A percentile compares a stretch with the other conserved stretches of the same genome.
Conservation (phyloP, 2,888 invertebrate species). For the Lasius platythorax region DNA sequence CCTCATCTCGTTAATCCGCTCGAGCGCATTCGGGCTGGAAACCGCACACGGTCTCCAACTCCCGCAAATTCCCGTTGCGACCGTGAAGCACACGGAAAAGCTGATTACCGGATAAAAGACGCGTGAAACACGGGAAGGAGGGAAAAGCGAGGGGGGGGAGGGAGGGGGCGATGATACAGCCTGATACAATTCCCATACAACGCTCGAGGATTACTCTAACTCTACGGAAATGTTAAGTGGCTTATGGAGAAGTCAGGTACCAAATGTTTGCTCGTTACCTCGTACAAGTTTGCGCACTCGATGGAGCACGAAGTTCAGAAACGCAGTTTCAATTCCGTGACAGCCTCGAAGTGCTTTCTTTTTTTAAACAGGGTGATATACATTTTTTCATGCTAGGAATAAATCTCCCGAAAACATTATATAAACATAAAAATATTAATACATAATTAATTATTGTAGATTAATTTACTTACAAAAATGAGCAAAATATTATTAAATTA, state of each 20-base stretch:
- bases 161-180: constrained; percentile 9
- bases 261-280: constrained; percentile 17
- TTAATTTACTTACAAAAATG: neutral
- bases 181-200: constrained; percentile 25
- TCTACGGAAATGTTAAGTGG: constrained; percentile 28
- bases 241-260: constrained; percentile 30
- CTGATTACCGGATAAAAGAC: constrained; percentile 40
- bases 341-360: neutral
- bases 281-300: constrained; percentile 15
- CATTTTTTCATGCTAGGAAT: neutral
- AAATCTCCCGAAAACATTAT: neutral
- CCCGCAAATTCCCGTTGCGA: constrained; percentile 23
- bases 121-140: constrained; percentile 17
- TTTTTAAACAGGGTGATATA: neutral
- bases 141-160: neutral
- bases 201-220: constrained; percentile 7
- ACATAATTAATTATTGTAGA: neutral
- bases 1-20: constrained; percentile 28
- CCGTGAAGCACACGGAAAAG: constrained; percentile 26
- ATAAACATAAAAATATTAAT: neutral
- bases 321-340: neutral
- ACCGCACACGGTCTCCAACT: constrained; percentile 6
- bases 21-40: constrained; percentile 8
- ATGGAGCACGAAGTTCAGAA: neutral
- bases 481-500: neutral